Conservation (phyloP, 2,888 invertebrate genomes). For the Nudaria mundana region DNA sequence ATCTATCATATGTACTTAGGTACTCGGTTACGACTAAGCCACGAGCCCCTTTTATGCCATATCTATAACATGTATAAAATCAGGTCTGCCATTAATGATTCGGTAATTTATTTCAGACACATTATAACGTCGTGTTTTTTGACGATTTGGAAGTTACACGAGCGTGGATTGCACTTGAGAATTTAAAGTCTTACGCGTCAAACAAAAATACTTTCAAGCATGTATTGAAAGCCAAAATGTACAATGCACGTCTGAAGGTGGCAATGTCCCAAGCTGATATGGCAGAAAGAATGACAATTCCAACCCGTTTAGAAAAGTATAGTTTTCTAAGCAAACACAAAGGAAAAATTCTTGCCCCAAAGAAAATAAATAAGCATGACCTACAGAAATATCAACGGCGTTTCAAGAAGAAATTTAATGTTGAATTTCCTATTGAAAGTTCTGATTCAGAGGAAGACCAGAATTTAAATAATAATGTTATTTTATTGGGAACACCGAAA, state of each 20-base stretch:
- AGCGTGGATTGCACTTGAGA: constrained; percentile 66
- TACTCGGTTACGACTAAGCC: too few relatives aligned
- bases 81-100: too few relatives aligned
- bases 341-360: constrained; percentile 57
- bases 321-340: constrained; percentile 71
- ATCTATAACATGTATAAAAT: too few relatives aligned
- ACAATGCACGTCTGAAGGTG: constrained; percentile 48
- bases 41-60: too few relatives aligned
- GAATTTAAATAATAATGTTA: constrained; percentile 33
- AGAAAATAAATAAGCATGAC: constrained; percentile 48
- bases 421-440: constrained; percentile 49
- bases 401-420: constrained; percentile 52
- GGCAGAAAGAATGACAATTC: constrained; percentile 52
- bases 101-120: too few relatives aligned
- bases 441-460: constrained; percentile 45
- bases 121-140: constrained; percentile 80
- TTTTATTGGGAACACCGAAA: constrained; percentile 43
- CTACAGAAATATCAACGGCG: constrained; percentile 46
- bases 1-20: too few relatives aligned
- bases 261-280: constrained; percentile 64
- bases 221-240: constrained; percentile 36
- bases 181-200: constrained; percentile 55
- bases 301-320: constrained; percentile 59
- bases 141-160: constrained; percentile 60
- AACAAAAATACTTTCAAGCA: constrained; percentile 39